Evolutionary conservation across 2,113 vertebrate genomes (phyloP), one percentile per base, ranked within the genome.

Genomic region (Seriola aureovittata): DNA sequence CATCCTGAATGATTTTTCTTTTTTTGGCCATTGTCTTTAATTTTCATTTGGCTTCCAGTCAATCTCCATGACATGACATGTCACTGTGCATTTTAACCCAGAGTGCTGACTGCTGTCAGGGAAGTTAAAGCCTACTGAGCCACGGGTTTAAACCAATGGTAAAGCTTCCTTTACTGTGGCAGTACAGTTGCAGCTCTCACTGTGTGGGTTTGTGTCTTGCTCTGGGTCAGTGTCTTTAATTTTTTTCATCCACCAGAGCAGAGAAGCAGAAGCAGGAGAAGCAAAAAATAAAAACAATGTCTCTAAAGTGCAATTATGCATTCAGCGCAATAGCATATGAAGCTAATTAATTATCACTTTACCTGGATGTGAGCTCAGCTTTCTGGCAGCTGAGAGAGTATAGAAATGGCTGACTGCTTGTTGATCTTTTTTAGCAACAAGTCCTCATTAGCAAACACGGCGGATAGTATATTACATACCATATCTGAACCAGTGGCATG

Each of bases 401-500:
- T 48, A 57, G 29, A 69, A 46, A 71, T 8, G 21, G 46, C 9
- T 46, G 60, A 42, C 12, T 57, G 59, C 60, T 58, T 54, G 54
- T 23, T 13, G 46, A 40, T 71, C 74, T 58, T 77, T 71, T 78
- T 64, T 34, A 52, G 66, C 40, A 62, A 68, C 66, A 60, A 34
- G 46, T 46, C 65, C 13, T 85, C 68, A 76, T 80, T 71, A 85
- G 82, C 64, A 87, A 84, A 86, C 65, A n/a, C 6, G 0, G 44
- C 0, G 48, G 36, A 8, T 29, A 10, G 78, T 60, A 7, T 29
- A 75, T 68, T 76, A 78, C 71, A 57, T 25, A 11, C 21, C 52
- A 58, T 54, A 71, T 76, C 83, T 62, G 32, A 80, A 71, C 29
- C 72, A 12, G 59, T 42, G 70, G 89, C 75, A 52, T 82, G 71